Percentiles rank a stretch among this genome's conserved stretches.
Evolutionary conservation across 1,140 invertebrate genomes (phyloP).

Genomic region (Lucilia cuprina): DNA sequence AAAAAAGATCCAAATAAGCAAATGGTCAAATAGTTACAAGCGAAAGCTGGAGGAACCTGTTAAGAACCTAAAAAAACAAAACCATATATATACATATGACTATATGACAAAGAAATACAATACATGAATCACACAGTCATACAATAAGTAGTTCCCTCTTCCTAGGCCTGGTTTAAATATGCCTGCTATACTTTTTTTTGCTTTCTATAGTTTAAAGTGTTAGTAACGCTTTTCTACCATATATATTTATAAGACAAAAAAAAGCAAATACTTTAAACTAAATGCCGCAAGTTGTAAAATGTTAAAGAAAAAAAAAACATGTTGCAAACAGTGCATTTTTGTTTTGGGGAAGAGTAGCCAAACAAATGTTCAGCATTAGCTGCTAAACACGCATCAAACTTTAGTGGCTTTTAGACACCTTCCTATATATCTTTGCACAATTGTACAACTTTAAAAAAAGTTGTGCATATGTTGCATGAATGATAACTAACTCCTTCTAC

Average conservation of each 20-base stretch:
- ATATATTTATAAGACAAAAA: neutral
- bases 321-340: neutral
- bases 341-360: neutral
- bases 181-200: neutral
- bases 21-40: neutral
- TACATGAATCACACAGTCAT: neutral
- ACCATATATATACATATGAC: neutral
- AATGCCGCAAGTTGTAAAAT: neutral
- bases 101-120: neutral
- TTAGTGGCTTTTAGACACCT: neutral
- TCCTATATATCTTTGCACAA: neutral
- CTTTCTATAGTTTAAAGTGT: neutral
- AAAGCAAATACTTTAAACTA: neutral
- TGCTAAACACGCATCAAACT: constrained; percentile 14
- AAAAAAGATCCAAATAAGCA: neutral
- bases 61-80: neutral
- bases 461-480: neutral
- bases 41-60: neutral
- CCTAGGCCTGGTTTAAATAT: neutral
- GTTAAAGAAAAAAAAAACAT: neutral
- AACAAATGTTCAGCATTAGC: neutral
- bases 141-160: neutral
- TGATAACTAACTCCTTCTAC: neutral
- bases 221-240: neutral
- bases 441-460: neutral